Evolutionary conservation across 1,140 invertebrate species (phyloP), one percentile per base, ranked within the genome.

Genomic region (Oreohelix idahoensis): DNA sequence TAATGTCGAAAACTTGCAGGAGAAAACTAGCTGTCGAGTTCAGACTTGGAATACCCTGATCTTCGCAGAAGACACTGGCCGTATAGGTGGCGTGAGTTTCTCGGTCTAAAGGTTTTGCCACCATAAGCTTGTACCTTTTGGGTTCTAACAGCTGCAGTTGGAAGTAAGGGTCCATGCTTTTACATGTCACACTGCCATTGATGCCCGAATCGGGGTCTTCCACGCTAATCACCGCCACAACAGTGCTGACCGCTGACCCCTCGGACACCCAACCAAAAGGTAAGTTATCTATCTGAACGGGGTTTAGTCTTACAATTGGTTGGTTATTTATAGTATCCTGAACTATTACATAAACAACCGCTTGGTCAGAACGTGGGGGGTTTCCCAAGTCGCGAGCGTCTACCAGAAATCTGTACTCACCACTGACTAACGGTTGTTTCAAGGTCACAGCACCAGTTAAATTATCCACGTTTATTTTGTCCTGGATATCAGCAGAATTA

Each of bases 271-370:
- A 36, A 81, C 88, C 78, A 17, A 77, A 81, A 42, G 87, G 86
- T 17, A 90, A 84, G 13, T 88, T 81, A 74, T 87, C 87, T 5
- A 89, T 84, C n/a, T 86, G 87, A 13, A 91, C 84, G 0, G 87
- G 75, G 73, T 89, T 89, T 0, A 90, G 73, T 0, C 97, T 96
- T 89, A 99, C 98, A 71, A 95, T 95, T 0, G 98, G 98, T 0
- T 94, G 94, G 90, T 98, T 97, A 90, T 99, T 98, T 90, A 98
- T 98, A 85, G 97, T 96, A 91, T 99, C 98, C 84, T 96, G 94
- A 0, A 99, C 93, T 23, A 81, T 84, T 0, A 92, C 86, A 26
- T 92, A 94, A 58, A 98, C 94, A 58, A 94, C 93, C 17, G 97
- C 94, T 32, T 95, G 94, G 0, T 95, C 84, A 36, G 26, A 92